Conservation (phyloP, 2,797 vertebrate genomes). For the Furcifer pardalis region DNA sequence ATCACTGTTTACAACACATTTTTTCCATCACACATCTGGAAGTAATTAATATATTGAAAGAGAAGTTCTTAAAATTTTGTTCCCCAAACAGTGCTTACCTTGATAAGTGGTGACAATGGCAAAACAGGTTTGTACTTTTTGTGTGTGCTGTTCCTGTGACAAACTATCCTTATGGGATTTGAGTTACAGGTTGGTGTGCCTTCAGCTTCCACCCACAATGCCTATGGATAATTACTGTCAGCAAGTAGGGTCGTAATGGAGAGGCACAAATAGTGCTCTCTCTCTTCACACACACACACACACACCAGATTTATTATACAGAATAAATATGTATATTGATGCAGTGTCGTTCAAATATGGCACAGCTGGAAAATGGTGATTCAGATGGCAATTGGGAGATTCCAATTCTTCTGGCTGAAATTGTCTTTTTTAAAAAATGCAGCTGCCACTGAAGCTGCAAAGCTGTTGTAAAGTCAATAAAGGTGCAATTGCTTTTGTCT, state of each 20-base stretch:
- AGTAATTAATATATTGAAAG: neutral
- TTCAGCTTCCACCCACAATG: neutral
- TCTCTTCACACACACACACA: no score
- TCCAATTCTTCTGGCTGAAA: neutral
- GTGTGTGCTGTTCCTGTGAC: no score
- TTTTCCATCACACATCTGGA: neutral
- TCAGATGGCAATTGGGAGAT: neutral
- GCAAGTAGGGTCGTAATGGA: neutral
- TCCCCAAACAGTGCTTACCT: neutral
- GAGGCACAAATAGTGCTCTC: no score
- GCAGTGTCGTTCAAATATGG: neutral
- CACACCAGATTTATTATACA: no score
- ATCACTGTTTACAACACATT: neutral
- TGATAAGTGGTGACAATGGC: neutral
- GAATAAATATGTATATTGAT: no score
- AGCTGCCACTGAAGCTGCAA: no score
- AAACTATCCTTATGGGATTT: no score
- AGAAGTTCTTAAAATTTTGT: no score
- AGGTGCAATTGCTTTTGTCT: neutral
- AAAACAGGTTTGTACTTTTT: no score
- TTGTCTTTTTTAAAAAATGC: neutral
- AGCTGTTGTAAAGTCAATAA: neutral
- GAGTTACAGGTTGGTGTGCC: neutral
- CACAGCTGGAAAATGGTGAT: neutral
- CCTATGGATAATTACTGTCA: neutral